Percentiles rank a stretch among this genome's conserved stretches.
These are phyloP conservation scores for Chelmon rostratus DNA, from an alignment of 2,797 vertebrate species.

Conservation along the genomic window DNA sequence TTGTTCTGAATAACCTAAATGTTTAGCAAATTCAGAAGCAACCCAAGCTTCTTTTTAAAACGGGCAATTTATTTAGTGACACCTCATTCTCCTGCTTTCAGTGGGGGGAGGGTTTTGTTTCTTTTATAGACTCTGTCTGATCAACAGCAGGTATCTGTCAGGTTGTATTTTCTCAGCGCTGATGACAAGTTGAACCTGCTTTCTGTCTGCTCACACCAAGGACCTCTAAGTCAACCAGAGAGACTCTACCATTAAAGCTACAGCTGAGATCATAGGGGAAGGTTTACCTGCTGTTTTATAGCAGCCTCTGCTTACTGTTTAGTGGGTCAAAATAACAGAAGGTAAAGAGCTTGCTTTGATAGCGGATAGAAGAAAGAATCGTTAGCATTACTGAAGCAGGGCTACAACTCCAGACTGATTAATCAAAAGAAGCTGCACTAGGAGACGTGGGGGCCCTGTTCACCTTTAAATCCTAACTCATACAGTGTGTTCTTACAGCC, in stretches of 20 bases:
- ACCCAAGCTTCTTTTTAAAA: not conserved
- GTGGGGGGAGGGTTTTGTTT: slow-evolving; percentile 16
- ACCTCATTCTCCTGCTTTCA: slow-evolving; percentile 27
- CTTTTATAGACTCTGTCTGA: slow-evolving; percentile 30
- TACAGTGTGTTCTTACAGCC: slow-evolving; percentile 30
- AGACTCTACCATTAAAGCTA: slow-evolving; percentile 7
- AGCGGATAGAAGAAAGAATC: not conserved
- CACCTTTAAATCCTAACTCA: slow-evolving; percentile 68
- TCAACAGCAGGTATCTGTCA: slow-evolving; percentile 62
- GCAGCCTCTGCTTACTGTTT: slow-evolving; percentile 26
- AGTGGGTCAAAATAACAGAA: slow-evolving; percentile 15
- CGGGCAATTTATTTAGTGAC: slow-evolving; percentile 19
- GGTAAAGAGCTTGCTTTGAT: not conserved
- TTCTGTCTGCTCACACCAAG: slow-evolving; percentile 58
- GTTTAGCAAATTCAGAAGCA: slow-evolving; percentile 1
- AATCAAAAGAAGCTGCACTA: slow-evolving; percentile 27
- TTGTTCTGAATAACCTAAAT: slow-evolving; percentile 12
- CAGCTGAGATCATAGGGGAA: slow-evolving; percentile 19
- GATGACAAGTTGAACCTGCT: slow-evolving; percentile 75
- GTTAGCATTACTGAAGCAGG: not conserved
- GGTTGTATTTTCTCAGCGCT: slow-evolving; percentile 51
- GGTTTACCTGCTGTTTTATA: slow-evolving; percentile 17
- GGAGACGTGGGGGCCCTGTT: slow-evolving; percentile 29
- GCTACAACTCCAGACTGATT: slow-evolving; percentile 27
- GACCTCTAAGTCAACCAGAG: slow-evolving; percentile 25